Base-by-base conservation (phyloP, 1,140 invertebrate genomes). In the Oppia nitens region DNA sequence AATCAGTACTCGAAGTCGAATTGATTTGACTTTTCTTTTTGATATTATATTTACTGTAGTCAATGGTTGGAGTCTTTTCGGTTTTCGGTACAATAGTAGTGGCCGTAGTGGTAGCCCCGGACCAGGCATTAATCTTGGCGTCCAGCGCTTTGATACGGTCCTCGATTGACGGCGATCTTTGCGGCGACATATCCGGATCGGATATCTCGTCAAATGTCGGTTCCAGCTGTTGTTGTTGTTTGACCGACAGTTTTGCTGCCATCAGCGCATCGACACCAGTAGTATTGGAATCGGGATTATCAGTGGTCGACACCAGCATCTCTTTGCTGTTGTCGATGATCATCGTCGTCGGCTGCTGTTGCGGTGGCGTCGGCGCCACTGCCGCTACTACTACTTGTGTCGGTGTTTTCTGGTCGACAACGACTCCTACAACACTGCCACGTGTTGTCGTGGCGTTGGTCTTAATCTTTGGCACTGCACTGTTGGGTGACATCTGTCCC, bases 101-200 rank as follows among this genome's bases (percentile, higher is more conserved):
- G 47, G 64, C 62, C 52, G 62, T 53, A 53, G 62, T 60, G 66
- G 66, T 40, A 17, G 29, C 49, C 1, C 69, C 68, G 12, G 82
- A 85, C 85, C 87, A 91, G 59, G 84, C 84, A 70, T 90, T 86
- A 66, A 88, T 91, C 68, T 88, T 90, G 70, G 93, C 90, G 72
- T 95, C 90, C 17, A 96, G 75, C 9, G 78, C 80, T 71, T 84
- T 71, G 74, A 97, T 86, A 58, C 90, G 75, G 69, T 95, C 89
- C 66, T 94, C 89, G 53, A 93, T 75, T 24, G 73, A 72, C 52
- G 71, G 62, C 25, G 72, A 71, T 27, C 63, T 60, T n/a, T 64
- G 64, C 48, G 68, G 66, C 2, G 72, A 73, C 17, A 63, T 66
- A 60, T 71, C 71, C 24, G 68, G 68, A 48, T 74, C 70, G 12